Evolutionary conservation across 53 echinoderm and acorn worm genomes (phyloP).

Genomic region (Arbacia lixula): DNA sequence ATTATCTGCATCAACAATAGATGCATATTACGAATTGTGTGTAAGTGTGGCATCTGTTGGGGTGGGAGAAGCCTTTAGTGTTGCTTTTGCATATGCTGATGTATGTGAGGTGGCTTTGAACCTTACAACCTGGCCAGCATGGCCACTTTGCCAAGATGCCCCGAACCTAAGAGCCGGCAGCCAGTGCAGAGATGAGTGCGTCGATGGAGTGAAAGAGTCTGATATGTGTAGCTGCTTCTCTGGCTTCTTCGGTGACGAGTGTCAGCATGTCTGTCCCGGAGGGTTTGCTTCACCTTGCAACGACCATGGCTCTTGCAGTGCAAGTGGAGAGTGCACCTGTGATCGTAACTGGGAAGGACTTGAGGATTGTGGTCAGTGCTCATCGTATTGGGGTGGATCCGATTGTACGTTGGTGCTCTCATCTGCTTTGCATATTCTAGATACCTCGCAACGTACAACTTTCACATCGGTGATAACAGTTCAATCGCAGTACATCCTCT

Average conservation of each 20-base stretch:
- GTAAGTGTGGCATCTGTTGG: conserved; percentile 68
- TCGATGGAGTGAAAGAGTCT: conserved; percentile 67
- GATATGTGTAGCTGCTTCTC: conserved; percentile 61
- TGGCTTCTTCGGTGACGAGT: conserved; percentile 76
- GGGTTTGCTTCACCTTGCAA: conserved; percentile 69
- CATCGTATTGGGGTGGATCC: conserved; percentile 67
- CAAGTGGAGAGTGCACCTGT: conserved; percentile 71
- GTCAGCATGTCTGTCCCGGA: conserved; percentile 78
- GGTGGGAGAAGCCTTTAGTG: conserved; percentile 63
- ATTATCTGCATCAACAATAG: conserved; percentile 57
- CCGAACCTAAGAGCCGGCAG: conserved; percentile 75
- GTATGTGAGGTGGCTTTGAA: conserved; percentile 77
- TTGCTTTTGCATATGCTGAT: conserved; percentile 87
- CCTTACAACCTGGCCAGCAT: conserved; percentile 77
- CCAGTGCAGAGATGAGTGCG: conserved; percentile 76
- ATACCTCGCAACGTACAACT: not conserved
- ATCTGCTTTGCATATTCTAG: not conserved
- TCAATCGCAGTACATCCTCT: conserved; percentile 74
- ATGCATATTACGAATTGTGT: conserved; percentile 70
- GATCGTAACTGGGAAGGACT: conserved; percentile 82
- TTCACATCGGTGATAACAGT: conserved; percentile 64
- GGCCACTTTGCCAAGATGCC: conserved; percentile 70
- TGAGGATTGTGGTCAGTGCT: conserved; percentile 70
- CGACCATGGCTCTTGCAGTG: conserved; percentile 69
- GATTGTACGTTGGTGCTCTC: conserved; percentile 76